phyloP scores from a whole-genome alignment of 2,888 invertebrate species.

The Lomographa bimaculata region DNA sequence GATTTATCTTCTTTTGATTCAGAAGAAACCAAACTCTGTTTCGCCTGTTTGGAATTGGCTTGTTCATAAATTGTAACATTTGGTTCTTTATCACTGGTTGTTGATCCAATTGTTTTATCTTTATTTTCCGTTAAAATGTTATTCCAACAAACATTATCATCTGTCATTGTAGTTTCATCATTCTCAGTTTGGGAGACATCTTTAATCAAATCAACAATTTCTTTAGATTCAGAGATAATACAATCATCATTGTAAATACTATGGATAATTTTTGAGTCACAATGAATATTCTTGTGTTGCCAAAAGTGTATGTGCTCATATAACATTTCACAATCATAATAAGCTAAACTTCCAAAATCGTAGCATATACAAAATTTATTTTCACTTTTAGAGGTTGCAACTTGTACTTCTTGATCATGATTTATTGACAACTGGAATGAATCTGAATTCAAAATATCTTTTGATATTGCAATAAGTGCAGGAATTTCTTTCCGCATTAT shows the following conservation, averaged over 20 bases:
- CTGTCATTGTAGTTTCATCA: neutral
- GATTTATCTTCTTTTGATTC: neutral
- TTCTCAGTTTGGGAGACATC: constrained; percentile 1
- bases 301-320: constrained; percentile 69
- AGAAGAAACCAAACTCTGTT: neutral
- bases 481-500: constrained; percentile 29
- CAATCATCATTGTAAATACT: constrained; percentile 53
- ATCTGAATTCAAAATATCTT: constrained; percentile 3
- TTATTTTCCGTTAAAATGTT: constrained; percentile 6
- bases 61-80: neutral
- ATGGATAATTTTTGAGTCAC: constrained; percentile 47
- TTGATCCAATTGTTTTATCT: constrained; percentile 1
- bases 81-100: neutral
- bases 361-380: constrained; percentile 56
- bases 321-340: constrained; percentile 43
- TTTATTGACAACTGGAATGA: constrained; percentile 16
- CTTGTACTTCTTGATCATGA: neutral
- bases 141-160: constrained; percentile 19
- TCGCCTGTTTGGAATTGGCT: too few species aligned
- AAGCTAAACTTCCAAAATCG: constrained; percentile 61
- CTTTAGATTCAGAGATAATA: constrained; percentile 4
- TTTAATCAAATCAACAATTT: constrained; percentile 13
- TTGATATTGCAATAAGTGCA: constrained; percentile 1
- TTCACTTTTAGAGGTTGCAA: constrained; percentile 5
- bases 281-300: constrained; percentile 37